phyloP scores from a whole-genome alignment of 2,797 vertebrate genomes.

The Enoplosus armatus region DNA sequence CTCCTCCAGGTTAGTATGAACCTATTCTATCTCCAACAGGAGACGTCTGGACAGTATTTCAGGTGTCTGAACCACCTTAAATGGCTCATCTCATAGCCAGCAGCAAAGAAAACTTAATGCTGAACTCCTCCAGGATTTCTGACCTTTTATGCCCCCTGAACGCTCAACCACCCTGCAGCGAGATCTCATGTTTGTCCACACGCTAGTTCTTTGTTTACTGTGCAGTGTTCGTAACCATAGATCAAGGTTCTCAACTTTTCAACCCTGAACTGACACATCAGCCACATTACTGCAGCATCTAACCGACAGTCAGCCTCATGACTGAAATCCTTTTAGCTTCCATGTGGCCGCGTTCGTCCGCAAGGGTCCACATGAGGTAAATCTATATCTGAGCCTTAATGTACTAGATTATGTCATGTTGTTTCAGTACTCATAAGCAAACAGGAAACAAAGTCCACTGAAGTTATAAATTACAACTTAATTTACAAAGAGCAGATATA shows the following conservation, averaged over 20 bases:
- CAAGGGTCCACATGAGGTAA: neutral
- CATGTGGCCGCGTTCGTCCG: neutral
- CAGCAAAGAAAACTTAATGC: neutral
- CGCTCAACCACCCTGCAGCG: neutral
- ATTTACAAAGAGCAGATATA: neutral
- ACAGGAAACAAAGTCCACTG: neutral
- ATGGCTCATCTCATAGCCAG: neutral
- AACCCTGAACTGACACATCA: neutral
- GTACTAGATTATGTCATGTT: neutral
- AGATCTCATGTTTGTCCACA: neutral
- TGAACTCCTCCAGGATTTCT: neutral
- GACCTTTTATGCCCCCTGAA: neutral
- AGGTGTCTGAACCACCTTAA: neutral
- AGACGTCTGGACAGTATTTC: neutral
- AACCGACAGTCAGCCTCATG: neutral
- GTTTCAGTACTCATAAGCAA: neutral
- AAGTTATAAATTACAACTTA: neutral
- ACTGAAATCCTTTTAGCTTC: neutral
- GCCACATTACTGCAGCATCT: neutral
- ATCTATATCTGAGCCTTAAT: neutral
- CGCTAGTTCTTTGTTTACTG: neutral
- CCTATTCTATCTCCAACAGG: neutral
- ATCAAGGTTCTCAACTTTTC: neutral
- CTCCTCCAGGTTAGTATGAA: neutral
- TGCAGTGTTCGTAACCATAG: neutral